Evolutionary conservation across 2,113 vertebrate genomes (phyloP).

Genomic region (Aptenodytes patagonicus): DNA sequence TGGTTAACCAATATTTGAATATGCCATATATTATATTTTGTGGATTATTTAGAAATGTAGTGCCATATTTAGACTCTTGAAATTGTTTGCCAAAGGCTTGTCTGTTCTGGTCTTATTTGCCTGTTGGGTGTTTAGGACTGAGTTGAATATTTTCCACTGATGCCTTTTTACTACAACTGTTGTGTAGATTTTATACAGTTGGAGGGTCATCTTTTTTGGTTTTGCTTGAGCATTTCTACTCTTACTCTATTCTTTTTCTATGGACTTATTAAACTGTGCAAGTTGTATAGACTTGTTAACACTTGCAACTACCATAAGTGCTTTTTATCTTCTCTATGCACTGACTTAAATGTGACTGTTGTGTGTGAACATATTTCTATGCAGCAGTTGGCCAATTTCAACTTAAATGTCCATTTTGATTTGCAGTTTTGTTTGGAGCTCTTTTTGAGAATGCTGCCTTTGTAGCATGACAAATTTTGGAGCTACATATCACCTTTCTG

Average conservation of each 20-base stretch:
- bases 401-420: conserved; percentile 60
- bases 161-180: conserved; percentile 59
- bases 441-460: conserved; percentile 43
- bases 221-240: conserved; percentile 48
- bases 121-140: conserved; percentile 54
- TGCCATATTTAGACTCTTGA: conserved; percentile 61
- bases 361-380: conserved; percentile 86
- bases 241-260: background rate
- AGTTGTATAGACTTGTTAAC: conserved; percentile 81
- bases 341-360: conserved; percentile 91
- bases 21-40: conserved; percentile 71
- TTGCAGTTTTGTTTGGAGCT: conserved; percentile 63
- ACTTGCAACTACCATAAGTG: conserved; percentile 93
- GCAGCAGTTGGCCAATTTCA: conserved; percentile 77
- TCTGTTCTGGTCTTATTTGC: conserved; percentile 61
- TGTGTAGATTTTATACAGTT: conserved; percentile 66
- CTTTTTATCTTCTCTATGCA: conserved; percentile 95
- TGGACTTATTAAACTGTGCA: conserved; percentile 63
- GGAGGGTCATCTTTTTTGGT: conserved; percentile 30
- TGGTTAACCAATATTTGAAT: conserved; percentile 70
- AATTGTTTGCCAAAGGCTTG: conserved; percentile 70
- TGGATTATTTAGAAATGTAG: conserved; percentile 68
- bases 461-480: conserved; percentile 58
- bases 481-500: conserved; percentile 31
- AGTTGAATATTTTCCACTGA: conserved; percentile 61